A percentile compares a stretch with the other conserved stretches of the same genome.
These are phyloP conservation scores for Sphaerodactylus townsendi DNA, from an alignment of 2,113 vertebrate genomes.

Conservation along the genomic window DNA sequence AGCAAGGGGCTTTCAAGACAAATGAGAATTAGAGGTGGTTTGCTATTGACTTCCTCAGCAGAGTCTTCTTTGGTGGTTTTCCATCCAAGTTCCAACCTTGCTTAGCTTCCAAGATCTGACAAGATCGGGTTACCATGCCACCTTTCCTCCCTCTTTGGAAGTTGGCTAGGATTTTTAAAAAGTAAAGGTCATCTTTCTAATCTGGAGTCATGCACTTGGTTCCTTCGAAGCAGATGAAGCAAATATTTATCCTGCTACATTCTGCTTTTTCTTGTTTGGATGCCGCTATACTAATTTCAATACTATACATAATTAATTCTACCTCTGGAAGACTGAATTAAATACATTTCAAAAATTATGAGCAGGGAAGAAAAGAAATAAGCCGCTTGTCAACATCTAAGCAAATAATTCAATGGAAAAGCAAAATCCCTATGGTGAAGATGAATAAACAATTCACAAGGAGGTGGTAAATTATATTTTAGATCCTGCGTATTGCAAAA, in stretches of 20 bases:
- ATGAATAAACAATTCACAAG: slow-evolving; percentile 69
- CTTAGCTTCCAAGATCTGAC: too few relatives aligned
- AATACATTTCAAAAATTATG: slow-evolving; percentile 50
- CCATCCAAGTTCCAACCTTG: too few relatives aligned
- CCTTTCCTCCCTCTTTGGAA: neutral
- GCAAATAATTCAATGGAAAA: slow-evolving; percentile 61
- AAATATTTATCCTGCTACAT: slow-evolving; percentile 14
- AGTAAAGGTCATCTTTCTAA: neutral
- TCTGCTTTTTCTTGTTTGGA: slow-evolving; percentile 14
- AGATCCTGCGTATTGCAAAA: slow-evolving; percentile 64
- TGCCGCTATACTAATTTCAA: slow-evolving; percentile 9
- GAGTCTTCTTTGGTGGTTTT: too few relatives aligned
- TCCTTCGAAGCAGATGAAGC: neutral
- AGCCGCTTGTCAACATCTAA: slow-evolving; percentile 60
- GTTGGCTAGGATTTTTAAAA: too few relatives aligned
- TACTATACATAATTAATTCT: slow-evolving; percentile 47
- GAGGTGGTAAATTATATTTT: slow-evolving; percentile 67
- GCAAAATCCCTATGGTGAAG: slow-evolving; percentile 51
- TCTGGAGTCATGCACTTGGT: neutral
- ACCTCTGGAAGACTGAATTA: slow-evolving; percentile 42
- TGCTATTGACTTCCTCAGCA: too few relatives aligned
- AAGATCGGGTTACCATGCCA: neutral
- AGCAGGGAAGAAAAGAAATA: slow-evolving; percentile 4
- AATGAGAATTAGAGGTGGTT: too few relatives aligned
- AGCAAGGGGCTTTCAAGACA: too few relatives aligned